Conservation (phyloP, 2,797 vertebrate species). For the Galago senegalensis region DNA sequence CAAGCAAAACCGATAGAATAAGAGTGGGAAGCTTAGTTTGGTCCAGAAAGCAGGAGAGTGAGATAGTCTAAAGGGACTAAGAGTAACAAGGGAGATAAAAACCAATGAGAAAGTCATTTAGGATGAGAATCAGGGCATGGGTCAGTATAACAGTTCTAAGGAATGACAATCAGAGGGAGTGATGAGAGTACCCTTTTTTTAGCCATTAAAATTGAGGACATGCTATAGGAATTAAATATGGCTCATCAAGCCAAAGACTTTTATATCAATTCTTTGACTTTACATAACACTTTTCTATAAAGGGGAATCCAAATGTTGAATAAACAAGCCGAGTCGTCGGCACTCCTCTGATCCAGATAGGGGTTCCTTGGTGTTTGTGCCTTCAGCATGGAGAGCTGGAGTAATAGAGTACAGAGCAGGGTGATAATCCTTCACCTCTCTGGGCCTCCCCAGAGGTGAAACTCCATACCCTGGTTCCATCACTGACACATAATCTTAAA, state of each 20-base stretch:
- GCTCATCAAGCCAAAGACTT: not conserved
- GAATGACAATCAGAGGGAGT: not conserved
- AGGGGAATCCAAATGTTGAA: not conserved
- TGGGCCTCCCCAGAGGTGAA: not conserved
- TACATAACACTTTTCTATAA: not conserved
- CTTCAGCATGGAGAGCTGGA: not conserved
- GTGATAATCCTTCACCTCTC: not conserved
- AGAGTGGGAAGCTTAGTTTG: not conserved
- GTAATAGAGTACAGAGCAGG: not conserved
- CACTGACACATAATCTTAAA: not conserved
- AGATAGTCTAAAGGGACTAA: conserved; percentile 10
- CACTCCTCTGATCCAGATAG: not conserved
- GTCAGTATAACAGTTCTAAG: not conserved
- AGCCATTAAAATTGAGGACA: not conserved
- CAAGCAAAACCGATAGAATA: not conserved
- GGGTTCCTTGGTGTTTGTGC: not conserved
- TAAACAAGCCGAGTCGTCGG: not conserved
- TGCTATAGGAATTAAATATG: not conserved
- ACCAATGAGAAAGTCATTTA: conserved; percentile 14
- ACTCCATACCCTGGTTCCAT: not conserved
- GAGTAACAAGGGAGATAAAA: not conserved
- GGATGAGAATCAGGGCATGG: not conserved
- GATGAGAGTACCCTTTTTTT: not conserved
- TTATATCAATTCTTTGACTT: not conserved
- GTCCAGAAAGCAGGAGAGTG: not conserved